These are phyloP conservation scores for crab-eating macaque (Macaca fascicularis) DNA, from an alignment of 2,113 vertebrate species.

Conservation along the genomic window DNA sequence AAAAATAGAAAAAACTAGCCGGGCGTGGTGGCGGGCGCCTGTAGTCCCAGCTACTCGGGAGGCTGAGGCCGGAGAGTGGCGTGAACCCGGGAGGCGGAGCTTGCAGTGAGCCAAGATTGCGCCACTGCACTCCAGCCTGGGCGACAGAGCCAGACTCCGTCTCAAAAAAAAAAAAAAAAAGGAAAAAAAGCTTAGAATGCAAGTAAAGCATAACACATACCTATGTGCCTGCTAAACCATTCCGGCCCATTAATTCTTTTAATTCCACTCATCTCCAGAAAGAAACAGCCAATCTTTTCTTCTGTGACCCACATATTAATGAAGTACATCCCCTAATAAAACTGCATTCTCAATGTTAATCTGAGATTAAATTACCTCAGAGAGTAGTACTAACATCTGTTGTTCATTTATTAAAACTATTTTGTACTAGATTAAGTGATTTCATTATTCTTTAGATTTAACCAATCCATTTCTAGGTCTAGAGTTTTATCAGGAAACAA, in stretches of 20 bases:
- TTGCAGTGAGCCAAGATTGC: too few relatives aligned
- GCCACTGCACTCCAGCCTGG: too few relatives aligned
- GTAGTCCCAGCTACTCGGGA: too few relatives aligned
- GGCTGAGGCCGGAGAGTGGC: too few relatives aligned
- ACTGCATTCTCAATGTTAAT: neutral
- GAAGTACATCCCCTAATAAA: constrained; percentile 39
- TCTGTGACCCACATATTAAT: neutral
- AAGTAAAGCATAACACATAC: neutral
- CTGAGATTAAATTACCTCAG: constrained; percentile 43
- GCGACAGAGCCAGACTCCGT: too few relatives aligned
- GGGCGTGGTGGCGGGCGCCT: too few relatives aligned
- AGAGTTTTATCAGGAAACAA: constrained; percentile 54
- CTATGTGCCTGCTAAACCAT: neutral
- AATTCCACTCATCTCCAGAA: neutral
- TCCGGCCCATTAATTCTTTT: neutral
- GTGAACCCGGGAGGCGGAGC: too few relatives aligned
- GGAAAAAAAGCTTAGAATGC: neutral
- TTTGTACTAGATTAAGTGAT: constrained; percentile 52
- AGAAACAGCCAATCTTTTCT: neutral
- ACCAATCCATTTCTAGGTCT: constrained; percentile 44
- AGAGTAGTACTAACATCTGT: constrained; percentile 25
- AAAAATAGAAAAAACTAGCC: too few relatives aligned
- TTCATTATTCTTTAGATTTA: constrained; percentile 55
- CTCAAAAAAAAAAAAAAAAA: too few relatives aligned
- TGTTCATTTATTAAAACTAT: constrained; percentile 54